phyloP scores from a whole-genome alignment of 1,140 invertebrate species.

The Chrysomallon squamiferum region DNA sequence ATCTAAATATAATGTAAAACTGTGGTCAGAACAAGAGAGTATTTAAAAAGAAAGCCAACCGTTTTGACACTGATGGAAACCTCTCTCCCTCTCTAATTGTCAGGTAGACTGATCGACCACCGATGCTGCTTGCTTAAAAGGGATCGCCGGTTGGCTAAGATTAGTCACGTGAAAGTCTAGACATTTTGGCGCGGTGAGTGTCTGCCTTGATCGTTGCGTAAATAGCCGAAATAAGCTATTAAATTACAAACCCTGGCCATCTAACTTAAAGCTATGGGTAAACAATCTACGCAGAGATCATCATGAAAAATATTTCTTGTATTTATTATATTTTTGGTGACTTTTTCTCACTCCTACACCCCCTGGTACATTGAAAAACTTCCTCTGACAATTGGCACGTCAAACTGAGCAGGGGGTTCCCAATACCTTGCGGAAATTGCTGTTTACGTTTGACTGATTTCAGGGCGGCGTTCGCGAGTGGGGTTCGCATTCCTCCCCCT shows the following conservation, averaged over 20 bases:
- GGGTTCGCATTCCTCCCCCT: too few species aligned
- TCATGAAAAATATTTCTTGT: conserved; percentile 6
- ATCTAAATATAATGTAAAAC: conserved; percentile 5
- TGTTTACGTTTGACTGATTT: too few species aligned
- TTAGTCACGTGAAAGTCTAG: conserved; percentile 57
- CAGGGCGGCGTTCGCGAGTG: too few species aligned
- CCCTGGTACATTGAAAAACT: conserved; percentile 1
- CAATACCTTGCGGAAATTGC: background rate
- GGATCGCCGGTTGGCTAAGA: conserved; percentile 42
- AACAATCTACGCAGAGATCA: background rate
- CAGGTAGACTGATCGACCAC: conserved; percentile 23
- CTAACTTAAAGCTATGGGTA: conserved; percentile 10
- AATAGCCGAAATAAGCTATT: conserved; percentile 24
- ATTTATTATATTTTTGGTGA: background rate
- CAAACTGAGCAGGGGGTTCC: conserved; percentile 1
- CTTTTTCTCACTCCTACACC: conserved; percentile 9
- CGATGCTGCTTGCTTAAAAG: conserved; percentile 30
- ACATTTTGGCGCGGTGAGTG: conserved; percentile 58
- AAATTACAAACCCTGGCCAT: conserved; percentile 12
- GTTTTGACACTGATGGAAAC: conserved; percentile 10
- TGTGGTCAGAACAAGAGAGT: background rate
- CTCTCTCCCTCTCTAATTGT: conserved; percentile 17
- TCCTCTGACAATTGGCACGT: background rate
- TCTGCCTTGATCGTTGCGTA: conserved; percentile 21
- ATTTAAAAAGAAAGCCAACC: background rate